A percentile compares a stretch with the other conserved stretches of the same genome.
Conservation (phyloP, 2,797 vertebrate species). For the Acanthopagrus latus region DNA sequence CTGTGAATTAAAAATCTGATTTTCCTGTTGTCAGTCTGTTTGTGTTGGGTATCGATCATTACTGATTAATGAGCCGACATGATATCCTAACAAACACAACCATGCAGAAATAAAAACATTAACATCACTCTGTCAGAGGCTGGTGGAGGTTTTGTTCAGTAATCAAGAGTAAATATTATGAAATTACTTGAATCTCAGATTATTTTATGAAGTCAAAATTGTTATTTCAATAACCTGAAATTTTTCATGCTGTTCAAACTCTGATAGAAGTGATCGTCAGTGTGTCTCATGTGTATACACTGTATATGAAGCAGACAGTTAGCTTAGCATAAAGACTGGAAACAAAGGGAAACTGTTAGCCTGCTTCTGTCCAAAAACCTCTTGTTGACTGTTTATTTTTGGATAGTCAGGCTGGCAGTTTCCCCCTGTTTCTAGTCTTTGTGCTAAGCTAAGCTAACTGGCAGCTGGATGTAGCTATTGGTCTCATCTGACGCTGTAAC, state of each 20-base stretch:
- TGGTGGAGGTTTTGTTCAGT: not conserved
- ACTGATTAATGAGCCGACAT: not conserved
- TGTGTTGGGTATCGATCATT: not conserved
- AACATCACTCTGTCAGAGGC: not conserved
- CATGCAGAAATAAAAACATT: not conserved
- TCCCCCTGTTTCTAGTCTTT: not conserved
- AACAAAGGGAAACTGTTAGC: not conserved
- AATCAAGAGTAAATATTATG: conserved; percentile 1
- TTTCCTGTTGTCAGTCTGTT: too few relatives aligned
- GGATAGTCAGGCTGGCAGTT: not conserved
- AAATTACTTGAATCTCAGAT: conserved; percentile 22
- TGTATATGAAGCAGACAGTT: too few relatives aligned
- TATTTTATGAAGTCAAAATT: too few relatives aligned
- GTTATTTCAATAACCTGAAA: not conserved
- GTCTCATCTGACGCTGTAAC: not conserved
- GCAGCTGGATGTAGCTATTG: not conserved
- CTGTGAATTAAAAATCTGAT: not conserved
- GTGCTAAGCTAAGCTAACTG: not conserved
- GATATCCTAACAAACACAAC: not conserved
- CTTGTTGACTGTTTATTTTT: not conserved
- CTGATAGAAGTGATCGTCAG: not conserved
- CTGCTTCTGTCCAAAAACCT: not conserved
- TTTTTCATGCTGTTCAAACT: not conserved
- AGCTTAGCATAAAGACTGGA: not conserved
- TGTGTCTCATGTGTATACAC: not conserved